Evolutionary conservation across 2,888 invertebrate species (phyloP).

Genomic region (Ametastegia equiseti): DNA sequence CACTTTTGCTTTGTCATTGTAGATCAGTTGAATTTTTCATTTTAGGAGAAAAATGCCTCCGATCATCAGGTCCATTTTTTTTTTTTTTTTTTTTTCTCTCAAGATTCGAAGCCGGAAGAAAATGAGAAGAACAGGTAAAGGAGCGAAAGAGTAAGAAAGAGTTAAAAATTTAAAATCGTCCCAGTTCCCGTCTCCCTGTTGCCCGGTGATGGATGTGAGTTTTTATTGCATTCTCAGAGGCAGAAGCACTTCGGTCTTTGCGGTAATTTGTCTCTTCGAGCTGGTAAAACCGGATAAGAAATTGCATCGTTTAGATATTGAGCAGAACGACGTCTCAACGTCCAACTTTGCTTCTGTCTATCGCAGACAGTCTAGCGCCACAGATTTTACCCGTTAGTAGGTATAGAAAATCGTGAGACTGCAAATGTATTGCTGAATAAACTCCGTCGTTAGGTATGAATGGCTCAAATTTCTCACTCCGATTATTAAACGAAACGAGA

Average conservation of each 20-base stretch:
- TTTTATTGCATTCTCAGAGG: conserved; percentile 17
- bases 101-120: too few species aligned
- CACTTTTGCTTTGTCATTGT: not conserved
- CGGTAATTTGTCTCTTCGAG: conserved; percentile 33
- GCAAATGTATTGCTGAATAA: not conserved
- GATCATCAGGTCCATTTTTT: too few species aligned
- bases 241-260: not conserved
- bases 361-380: not conserved
- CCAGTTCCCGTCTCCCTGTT: conserved; percentile 13
- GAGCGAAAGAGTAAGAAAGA: not conserved
- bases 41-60: too few species aligned
- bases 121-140: too few species aligned
- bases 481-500: not conserved
- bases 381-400: not conserved
- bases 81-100: too few species aligned
- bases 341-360: not conserved
- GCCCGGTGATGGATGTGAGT: conserved; percentile 27
- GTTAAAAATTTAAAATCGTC: conserved; percentile 1
- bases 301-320: conserved; percentile 40
- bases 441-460: not conserved
- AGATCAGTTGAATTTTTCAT: not conserved
- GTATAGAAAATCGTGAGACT: not conserved
- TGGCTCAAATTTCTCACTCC: not conserved
- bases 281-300: conserved; percentile 27
- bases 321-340: not conserved